These are phyloP conservation scores for Branchinecta lynchi DNA, from an alignment of 1,140 invertebrate species.

Conservation along the genomic window DNA sequence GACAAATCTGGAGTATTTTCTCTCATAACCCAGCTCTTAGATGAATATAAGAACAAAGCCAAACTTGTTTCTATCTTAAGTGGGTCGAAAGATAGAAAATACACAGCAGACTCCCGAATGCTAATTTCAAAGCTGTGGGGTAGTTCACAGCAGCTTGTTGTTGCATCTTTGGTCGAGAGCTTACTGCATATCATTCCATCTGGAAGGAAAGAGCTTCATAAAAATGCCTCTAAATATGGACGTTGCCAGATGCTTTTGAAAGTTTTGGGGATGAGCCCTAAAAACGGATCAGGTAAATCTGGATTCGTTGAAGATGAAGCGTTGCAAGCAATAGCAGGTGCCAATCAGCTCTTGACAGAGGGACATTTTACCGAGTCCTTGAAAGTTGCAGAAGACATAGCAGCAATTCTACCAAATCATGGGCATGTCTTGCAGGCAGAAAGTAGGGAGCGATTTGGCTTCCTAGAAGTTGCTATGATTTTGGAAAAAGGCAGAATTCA, in stretches of 20 bases:
- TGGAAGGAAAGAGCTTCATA: not conserved
- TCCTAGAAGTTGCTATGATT: not conserved
- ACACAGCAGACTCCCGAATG: not conserved
- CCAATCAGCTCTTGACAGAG: no score
- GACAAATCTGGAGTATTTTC: not conserved
- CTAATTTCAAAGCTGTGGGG: not conserved
- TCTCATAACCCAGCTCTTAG: not conserved
- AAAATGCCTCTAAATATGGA: not conserved
- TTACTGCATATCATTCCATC: not conserved
- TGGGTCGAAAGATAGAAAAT: not conserved
- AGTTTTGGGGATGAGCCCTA: not conserved
- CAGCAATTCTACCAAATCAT: not conserved
- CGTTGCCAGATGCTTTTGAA: not conserved
- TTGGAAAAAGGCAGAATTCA: not conserved
- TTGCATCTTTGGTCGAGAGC: not conserved
- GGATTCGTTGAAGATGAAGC: no score
- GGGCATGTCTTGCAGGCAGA: not conserved
- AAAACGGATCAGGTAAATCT: no score
- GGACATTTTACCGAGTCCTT: no score
- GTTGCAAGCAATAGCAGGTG: no score
- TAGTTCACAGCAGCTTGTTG: not conserved
- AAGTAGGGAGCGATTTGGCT: not conserved
- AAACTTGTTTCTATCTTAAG: not conserved
- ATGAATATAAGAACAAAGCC: not conserved
- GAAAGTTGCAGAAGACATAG: not conserved